Evolutionary conservation across 2,888 invertebrate genomes (phyloP), one percentile per base, ranked within the genome.

Genomic region (Nudaria mundana): DNA sequence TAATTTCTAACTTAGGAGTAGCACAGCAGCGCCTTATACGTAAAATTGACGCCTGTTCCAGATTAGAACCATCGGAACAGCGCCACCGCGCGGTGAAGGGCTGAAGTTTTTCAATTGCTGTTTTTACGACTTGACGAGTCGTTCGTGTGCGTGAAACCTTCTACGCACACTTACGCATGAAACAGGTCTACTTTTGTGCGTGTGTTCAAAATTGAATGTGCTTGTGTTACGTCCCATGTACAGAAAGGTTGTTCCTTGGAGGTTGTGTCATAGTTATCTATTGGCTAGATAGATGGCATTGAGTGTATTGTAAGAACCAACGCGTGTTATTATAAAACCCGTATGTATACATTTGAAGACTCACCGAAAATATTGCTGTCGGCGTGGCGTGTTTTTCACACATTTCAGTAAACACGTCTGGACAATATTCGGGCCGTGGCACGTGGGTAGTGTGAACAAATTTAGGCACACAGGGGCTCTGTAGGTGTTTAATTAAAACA

Each of bases 51-150:
- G 20, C 37, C 55, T 48, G 55, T 56, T 61, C 47, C 44, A 68
- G 71, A 78, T 63, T 69, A 63, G 69, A 84, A 81, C 81, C 81
- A 63, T 71, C 36, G 45, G 38, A 51, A 57, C 71, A 87, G 66
- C 87, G 88, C 87, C 86, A 86, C 80, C 88, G 72, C 48, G 84
- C 81, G 89, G 78, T 60, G 84, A 73, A 81, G 77, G 76, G 88
- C 79, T 71, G 86, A 89, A 89, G 72, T 81, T 83, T 83, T 84
- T 81, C 77, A 78, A 85, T 84, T 57, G 74, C 71, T 62, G 56
- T 77, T 83, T 59, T 84, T 78, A 85, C 74, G 78, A 75, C 66
- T 53, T 49, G 36, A 20, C 37, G 42, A 30, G 51, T 48, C 54
- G 46, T 48, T 57, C 54, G 85, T 84, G 81, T 81, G 82, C 76